Evolutionary conservation across 2,888 invertebrate genomes (phyloP).

Genomic region (Aphidius colemani): DNA sequence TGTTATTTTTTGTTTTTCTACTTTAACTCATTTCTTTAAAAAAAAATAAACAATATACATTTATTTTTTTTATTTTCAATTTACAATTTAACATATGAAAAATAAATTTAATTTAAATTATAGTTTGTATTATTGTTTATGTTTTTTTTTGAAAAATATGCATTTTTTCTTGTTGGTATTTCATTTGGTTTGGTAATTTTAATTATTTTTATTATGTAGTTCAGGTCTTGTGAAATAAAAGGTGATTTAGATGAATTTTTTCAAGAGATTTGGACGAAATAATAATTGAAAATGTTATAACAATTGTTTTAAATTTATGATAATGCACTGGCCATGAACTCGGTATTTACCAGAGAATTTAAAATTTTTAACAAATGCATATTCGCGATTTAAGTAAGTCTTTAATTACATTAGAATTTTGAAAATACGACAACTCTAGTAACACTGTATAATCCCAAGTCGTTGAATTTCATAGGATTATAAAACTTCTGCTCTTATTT

Average conservation of each 20-base stretch:
- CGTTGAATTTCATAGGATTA: constrained; percentile 24
- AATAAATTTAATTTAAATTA: no score
- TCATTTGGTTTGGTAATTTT: no score
- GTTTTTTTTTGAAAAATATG: no score
- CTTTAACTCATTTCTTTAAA: not conserved
- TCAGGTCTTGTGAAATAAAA: no score
- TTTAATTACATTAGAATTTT: constrained; percentile 23
- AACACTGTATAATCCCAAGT: constrained; percentile 22
- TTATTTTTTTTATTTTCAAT: not conserved
- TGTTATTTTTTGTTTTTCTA: constrained; percentile 7
- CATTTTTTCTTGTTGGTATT: no score
- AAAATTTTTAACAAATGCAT: constrained; percentile 20
- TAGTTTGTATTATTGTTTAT: no score
- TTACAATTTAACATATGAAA: no score
- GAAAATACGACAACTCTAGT: constrained; percentile 6
- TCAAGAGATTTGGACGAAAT: no score
- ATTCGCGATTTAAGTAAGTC: constrained; percentile 25
- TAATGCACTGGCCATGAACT: not conserved
- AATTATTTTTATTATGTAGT: no score
- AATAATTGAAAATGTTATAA: no score
- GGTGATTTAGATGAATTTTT: no score
- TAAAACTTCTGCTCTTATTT: constrained; percentile 13
- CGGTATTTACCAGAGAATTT: constrained; percentile 18
- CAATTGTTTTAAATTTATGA: constrained; percentile 2
- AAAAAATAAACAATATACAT: no score